Conservation (phyloP, 2,113 vertebrate species). For the Python bivittatus region DNA sequence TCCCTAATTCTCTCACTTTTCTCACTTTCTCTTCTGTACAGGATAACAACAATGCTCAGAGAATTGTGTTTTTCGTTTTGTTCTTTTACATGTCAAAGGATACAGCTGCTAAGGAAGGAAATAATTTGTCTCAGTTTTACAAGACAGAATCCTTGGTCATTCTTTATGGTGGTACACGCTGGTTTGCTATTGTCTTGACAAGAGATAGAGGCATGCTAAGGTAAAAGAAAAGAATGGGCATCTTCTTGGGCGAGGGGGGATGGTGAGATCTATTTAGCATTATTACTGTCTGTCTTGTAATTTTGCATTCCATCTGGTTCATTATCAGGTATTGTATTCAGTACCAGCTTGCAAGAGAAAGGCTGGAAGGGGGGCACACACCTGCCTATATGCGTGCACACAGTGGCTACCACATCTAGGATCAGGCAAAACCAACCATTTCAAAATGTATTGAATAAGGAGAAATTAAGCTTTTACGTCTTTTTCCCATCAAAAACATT, state of each 20-base stretch:
- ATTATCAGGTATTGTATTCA: not conserved
- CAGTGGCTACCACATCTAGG: not conserved
- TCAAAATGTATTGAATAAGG: not conserved
- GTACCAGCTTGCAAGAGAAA: not conserved
- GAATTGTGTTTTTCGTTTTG: not conserved
- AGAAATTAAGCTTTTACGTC: not conserved
- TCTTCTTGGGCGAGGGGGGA: not conserved
- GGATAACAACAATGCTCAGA: slow-evolving; percentile 2
- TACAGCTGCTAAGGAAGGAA: slow-evolving; percentile 28
- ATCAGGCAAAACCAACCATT: not conserved
- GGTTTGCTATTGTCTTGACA: not conserved
- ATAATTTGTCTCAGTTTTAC: slow-evolving; percentile 6
- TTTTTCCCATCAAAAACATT: not conserved
- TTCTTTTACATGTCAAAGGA: slow-evolving; percentile 6
- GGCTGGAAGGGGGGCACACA: not conserved
- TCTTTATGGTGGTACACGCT: not conserved
- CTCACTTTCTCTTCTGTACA: not conserved
- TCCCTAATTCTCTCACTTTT: not conserved
- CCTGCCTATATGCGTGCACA: not conserved
- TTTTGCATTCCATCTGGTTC: not conserved
- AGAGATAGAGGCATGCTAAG: not conserved
- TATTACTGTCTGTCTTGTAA: not conserved
- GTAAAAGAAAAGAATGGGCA: not conserved
- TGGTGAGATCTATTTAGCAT: not conserved
- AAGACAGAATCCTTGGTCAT: slow-evolving; percentile 1